These are phyloP conservation scores for Tenthredo scrophulariae DNA, from an alignment of 2,888 invertebrate species.

Conservation along the genomic window DNA sequence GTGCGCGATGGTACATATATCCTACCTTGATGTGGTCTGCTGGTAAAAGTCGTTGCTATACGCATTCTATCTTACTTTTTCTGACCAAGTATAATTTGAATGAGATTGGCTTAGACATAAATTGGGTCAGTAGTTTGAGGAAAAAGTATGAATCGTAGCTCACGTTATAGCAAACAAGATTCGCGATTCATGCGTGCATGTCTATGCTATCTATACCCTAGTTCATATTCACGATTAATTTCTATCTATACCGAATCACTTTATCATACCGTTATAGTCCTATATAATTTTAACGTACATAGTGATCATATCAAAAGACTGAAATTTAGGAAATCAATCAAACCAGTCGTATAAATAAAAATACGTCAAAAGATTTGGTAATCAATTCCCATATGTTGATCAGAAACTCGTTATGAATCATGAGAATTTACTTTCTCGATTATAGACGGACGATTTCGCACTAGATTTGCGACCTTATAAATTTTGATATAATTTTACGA, in stretches of 20 bases:
- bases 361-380: background rate
- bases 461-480: background rate
- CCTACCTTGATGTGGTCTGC: background rate
- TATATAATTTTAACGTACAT: background rate
- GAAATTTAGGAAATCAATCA: background rate
- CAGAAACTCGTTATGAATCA: background rate
- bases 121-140: conserved; percentile 34
- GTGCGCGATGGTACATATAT: background rate
- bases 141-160: background rate
- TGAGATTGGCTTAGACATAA: conserved; percentile 20
- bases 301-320: background rate
- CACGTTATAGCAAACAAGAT: background rate
- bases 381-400: background rate
- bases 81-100: background rate
- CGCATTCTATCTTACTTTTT: background rate
- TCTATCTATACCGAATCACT: background rate
- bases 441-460: background rate
- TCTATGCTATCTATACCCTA: background rate
- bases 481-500: conserved; percentile 29
- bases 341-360: background rate
- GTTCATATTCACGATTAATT: background rate
- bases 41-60: conserved; percentile 36
- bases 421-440: conserved; percentile 2
- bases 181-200: background rate
- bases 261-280: background rate